Conservation (phyloP, 1,140 invertebrate species). For the Belonocnema kinseyi region DNA sequence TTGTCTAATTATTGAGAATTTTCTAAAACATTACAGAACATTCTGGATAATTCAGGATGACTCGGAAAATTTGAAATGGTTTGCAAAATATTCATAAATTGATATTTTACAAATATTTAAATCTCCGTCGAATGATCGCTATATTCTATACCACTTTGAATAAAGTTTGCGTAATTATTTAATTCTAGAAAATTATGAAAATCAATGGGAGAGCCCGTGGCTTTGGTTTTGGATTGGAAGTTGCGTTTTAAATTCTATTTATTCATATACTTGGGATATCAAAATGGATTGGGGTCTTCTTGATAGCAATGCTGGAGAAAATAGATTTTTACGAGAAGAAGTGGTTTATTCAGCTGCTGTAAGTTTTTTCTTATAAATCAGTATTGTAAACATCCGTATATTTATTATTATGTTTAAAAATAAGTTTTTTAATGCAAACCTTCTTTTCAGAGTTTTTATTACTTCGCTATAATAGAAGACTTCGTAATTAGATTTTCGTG, state of each 20-base stretch:
- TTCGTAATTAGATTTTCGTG: constrained; percentile 95
- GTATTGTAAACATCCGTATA: too few species aligned
- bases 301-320: constrained; percentile 87
- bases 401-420: constrained; percentile 35
- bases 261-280: constrained; percentile 91
- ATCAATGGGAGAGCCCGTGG: constrained; percentile 78
- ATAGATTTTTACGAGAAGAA: constrained; percentile 82
- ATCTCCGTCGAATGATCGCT: neutral
- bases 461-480: constrained; percentile 98
- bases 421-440: constrained; percentile 37
- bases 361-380: constrained; percentile 55
- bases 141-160: neutral
- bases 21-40: neutral
- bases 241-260: constrained; percentile 85
- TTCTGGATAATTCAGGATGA: neutral
- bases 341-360: constrained; percentile 81
- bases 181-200: constrained; percentile 66
- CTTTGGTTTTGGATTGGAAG: constrained; percentile 84
- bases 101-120: neutral
- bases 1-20: too few species aligned
- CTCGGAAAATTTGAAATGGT: neutral
- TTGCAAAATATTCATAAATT: neutral
- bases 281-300: constrained; percentile 96
- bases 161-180: neutral
- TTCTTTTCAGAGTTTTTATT: constrained; percentile 89